Conservation (phyloP, 1,140 invertebrate species). For the Sesamia nonagrioides region DNA sequence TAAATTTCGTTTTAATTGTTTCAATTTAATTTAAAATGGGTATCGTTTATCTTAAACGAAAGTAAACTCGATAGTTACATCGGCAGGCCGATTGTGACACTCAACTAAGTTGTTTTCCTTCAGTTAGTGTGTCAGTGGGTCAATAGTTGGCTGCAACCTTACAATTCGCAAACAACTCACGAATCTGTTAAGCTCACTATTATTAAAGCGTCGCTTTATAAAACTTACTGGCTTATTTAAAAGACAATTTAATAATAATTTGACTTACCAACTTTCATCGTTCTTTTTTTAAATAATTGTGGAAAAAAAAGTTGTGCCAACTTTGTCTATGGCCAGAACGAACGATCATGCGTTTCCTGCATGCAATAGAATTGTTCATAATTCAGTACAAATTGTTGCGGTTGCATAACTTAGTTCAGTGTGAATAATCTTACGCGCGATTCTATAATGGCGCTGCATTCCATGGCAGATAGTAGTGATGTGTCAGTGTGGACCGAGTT, state of each 20-base stretch:
- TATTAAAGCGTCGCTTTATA: slow-evolving; percentile 67
- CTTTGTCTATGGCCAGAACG: slow-evolving; percentile 33
- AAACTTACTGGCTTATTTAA: slow-evolving; percentile 29
- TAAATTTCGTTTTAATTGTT: neutral
- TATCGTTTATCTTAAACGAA: slow-evolving; percentile 41
- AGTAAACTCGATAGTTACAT: slow-evolving; percentile 59
- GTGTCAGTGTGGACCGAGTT: slow-evolving; percentile 55
- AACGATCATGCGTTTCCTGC: slow-evolving; percentile 46
- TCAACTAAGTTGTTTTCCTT: slow-evolving; percentile 82
- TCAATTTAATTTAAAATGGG: neutral
- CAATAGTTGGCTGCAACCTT: slow-evolving; percentile 80
- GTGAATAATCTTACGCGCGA: slow-evolving; percentile 47
- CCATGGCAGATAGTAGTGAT: slow-evolving; percentile 48
- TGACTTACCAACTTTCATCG: neutral
- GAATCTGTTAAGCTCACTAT: slow-evolving; percentile 71
- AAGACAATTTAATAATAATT: neutral
- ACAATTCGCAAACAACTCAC: slow-evolving; percentile 75
- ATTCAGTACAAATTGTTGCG: slow-evolving; percentile 46
- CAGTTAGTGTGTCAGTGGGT: slow-evolving; percentile 82
- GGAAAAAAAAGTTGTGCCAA: slow-evolving; percentile 7
- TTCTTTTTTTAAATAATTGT: neutral
- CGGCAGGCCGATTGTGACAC: slow-evolving; percentile 67
- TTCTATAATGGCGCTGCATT: slow-evolving; percentile 13
- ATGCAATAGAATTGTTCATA: slow-evolving; percentile 40
- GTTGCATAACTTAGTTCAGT: slow-evolving; percentile 42